Conservation (phyloP, 2,797 vertebrate genomes). For the Garrulus glandarius region DNA sequence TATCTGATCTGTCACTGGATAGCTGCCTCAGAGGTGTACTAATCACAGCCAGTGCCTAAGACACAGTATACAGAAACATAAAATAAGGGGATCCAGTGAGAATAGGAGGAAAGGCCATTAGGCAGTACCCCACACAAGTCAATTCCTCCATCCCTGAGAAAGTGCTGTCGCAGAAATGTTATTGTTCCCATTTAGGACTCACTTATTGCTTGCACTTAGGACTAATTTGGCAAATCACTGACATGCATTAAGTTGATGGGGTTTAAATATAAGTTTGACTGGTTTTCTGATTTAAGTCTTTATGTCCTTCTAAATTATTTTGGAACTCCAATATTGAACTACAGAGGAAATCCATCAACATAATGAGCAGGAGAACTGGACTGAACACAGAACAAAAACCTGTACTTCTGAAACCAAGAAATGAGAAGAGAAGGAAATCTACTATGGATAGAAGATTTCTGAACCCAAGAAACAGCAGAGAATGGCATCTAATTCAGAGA, state of each 20-base stretch:
- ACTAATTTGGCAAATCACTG: constrained; percentile 15
- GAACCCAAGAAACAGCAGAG: background rate
- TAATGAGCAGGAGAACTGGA: background rate
- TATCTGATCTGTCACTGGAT: background rate
- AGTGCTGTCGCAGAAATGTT: background rate
- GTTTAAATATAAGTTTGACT: constrained; percentile 38
- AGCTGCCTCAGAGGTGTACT: background rate
- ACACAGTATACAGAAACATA: background rate
- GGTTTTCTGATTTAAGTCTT: constrained; percentile 31
- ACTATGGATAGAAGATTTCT: background rate
- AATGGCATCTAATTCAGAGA: background rate
- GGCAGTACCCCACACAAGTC: background rate
- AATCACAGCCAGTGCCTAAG: background rate
- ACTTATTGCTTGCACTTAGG: background rate
- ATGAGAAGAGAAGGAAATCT: background rate
- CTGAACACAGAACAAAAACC: background rate
- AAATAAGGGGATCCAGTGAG: background rate
- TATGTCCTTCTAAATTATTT: background rate
- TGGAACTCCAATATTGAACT: background rate
- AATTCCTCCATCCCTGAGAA: background rate
- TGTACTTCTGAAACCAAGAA: background rate
- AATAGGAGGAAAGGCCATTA: background rate
- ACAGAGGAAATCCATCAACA: background rate
- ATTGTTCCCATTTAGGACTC: background rate
- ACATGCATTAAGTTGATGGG: background rate